Evolutionary conservation across 2,797 vertebrate genomes (phyloP), one percentile per base, ranked within the genome.

Genomic region (Dicrostonyx torquatus): DNA sequence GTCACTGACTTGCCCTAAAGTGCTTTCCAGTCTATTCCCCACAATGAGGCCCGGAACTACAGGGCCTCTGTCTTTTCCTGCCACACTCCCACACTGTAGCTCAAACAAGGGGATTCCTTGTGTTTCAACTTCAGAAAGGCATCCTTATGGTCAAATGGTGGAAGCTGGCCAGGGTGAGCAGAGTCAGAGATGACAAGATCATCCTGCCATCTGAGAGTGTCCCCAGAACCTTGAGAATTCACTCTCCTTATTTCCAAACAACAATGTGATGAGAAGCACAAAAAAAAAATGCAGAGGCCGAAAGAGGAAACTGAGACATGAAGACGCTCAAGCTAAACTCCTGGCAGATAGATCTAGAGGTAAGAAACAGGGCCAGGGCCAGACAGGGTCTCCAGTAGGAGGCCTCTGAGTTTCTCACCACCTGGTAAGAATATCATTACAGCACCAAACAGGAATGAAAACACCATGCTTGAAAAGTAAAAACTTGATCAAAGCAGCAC

Each of bases 41-140:
- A 9, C 62, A 53, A 77, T 86, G 6, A 13, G 48, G 77, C 80
- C 60, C 72, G 45, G 75, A n/a, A 96, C 89, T 75, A 95, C 97
- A 96, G 53, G 89, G 87, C 93, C 75, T 97, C 89, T 97, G 95
- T 97, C 79, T 93, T 93, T 96, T 91, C 83, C 84, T 78, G 90
- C 77, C 96, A 95, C 60, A 0, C 87, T 73, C 80, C 79, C 73
- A 22, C 91, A 95, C 24, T 95, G 93, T 94, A 93, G 64, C 66
- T 58, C 70, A 94, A 87, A 97, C 96, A 96, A 96, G 90, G 92
- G 70, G 70, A 90, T 96, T 95, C 92, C 96, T 97, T 97, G 96
- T 97, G 73, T 96, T 43, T 83, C 55, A 82, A 95, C 66, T 43
- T 79, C 77, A 82, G 34, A 68, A 82, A 31, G 75, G 90, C 82